Base-by-base conservation (phyloP, 2,113 vertebrate species). In the Myrmophylax atrothorax region DNA sequence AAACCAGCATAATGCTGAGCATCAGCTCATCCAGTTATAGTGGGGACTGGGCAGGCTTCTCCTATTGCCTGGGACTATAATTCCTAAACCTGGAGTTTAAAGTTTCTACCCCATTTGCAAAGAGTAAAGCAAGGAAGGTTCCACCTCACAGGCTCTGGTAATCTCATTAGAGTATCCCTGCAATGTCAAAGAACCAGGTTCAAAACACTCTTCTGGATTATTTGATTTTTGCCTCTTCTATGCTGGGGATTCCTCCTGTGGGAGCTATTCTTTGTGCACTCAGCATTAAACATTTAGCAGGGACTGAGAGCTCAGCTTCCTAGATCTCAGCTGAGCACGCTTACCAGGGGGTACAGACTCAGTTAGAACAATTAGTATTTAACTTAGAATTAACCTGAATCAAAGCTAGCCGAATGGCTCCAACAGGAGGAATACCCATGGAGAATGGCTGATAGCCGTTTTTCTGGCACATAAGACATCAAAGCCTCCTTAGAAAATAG, bases 241-340 rank as follows among this genome's bases (percentile, higher is more conserved):
- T 66, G 67, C 58, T 92, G 70, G 92, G 46, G 53, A 86, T 92
- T 78, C 79, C 85, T 90, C 90, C 92, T 90, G 28, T 88, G 96
- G 92, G 90, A 96, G 46, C 37, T 88, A 52, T 87, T 93, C 72
- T 74, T 76, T 76, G 85, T 80, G 58, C 63, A 92, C 63, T 88
- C 50, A 88, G 67, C 75, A 92, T 96, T 95, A 96, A 97, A 92
- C 47, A 97, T 92, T 95, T 80, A 97, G 72, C 72, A 88, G 42
- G 28, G 72, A 90, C 75, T 42, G 58, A 92, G 90, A 93, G 78
- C 67, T 95, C 75, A 79, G 78, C 55, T 90, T 91, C 53, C 90
- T 26, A 79, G 53, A 62, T 49, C 78, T 94, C 85, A 90, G n/a
- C 46, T 52, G 82, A 94, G 37, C 79, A 70, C 70, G 62, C 67